Evolutionary conservation across 2,888 invertebrate genomes (phyloP).

Genomic region (Neocrepidodera transversa): DNA sequence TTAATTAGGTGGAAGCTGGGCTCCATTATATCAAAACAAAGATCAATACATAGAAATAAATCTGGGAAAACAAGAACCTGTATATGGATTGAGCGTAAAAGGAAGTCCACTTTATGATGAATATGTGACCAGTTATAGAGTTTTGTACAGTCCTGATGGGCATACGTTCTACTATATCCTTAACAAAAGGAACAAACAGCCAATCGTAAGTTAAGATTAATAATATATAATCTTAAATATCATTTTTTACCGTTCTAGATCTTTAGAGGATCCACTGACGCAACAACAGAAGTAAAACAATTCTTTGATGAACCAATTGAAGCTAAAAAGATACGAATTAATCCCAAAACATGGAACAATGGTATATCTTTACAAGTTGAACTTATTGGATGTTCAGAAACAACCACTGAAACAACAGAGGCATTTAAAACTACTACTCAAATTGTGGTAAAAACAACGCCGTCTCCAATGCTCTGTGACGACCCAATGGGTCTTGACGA

Average conservation of each 20-base stretch:
- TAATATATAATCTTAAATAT: not conserved
- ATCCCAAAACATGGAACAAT: constrained; percentile 78
- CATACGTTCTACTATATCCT: constrained; percentile 66
- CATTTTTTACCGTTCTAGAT: constrained; percentile 58
- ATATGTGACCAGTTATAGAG: constrained; percentile 79
- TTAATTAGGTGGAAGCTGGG: constrained; percentile 71
- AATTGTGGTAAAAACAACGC: constrained; percentile 12
- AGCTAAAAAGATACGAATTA: constrained; percentile 74
- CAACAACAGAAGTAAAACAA: constrained; percentile 66
- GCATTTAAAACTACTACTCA: not conserved
- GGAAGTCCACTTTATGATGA: constrained; percentile 74
- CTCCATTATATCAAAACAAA: constrained; percentile 65
- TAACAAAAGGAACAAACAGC: constrained; percentile 55
- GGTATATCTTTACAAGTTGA: constrained; percentile 72
- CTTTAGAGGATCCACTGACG: constrained; percentile 76
- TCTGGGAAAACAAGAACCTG: constrained; percentile 69
- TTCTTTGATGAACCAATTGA: constrained; percentile 77
- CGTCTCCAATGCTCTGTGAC: constrained; percentile 61
- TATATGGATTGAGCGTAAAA: constrained; percentile 77
- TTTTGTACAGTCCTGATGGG: constrained; percentile 68
- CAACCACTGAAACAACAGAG: constrained; percentile 31
- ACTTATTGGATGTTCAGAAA: constrained; percentile 72
- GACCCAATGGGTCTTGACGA: constrained; percentile 78
- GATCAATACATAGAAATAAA: constrained; percentile 72
- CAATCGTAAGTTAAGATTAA: constrained; percentile 60